Base-by-base conservation (phyloP, 2,888 invertebrate genomes). In the Danaus chrysippus region DNA sequence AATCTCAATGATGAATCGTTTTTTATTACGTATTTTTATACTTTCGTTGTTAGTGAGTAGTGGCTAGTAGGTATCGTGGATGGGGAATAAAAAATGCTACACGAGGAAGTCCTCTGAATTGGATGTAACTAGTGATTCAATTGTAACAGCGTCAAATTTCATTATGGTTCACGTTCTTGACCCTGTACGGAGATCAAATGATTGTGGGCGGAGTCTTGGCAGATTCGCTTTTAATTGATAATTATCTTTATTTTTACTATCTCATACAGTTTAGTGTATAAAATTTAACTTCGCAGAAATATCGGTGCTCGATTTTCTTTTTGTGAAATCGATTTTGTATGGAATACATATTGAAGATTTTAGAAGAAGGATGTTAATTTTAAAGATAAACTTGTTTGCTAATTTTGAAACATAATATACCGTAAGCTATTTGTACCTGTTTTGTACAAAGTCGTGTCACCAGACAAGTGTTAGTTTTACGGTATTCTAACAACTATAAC, bases 111-210 rank as follows among this genome's bases (percentile, higher is more conserved):
- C 49, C 59, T 49, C 42, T 46, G 52, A 54, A 54, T 56, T 56
- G 41, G 59, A 53, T 60, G 59, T 59, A 64, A 64, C 58, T 58
- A 58, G 54, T 53, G 60, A 67, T 54, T 59, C 69, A 70, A 70
- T 71, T 71, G 71, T 65, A 58, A 62, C 59, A 58, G 58, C 62
- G 54, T 79, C 75, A 72, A 79, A 79, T 83, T 82, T 80, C 75
- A 76, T 74, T 75, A 76, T 76, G 79, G 83, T 82, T 85, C 85
- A 82, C 73, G 71, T 80, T 81, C 83, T 85, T 88, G 87, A 87
- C 87, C 87, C 83, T 80, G 62, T 59, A 52, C 61, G 64, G 62
- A 62, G 56, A 68, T 68, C 59, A 63, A 68, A 49, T 64, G 58
- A 66, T 64, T 68, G 68, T 68, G 61, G 68, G 68, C 42, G 66